Evolutionary conservation across 2,797 vertebrate genomes (phyloP).

Genomic region (Oreortyx pictus): DNA sequence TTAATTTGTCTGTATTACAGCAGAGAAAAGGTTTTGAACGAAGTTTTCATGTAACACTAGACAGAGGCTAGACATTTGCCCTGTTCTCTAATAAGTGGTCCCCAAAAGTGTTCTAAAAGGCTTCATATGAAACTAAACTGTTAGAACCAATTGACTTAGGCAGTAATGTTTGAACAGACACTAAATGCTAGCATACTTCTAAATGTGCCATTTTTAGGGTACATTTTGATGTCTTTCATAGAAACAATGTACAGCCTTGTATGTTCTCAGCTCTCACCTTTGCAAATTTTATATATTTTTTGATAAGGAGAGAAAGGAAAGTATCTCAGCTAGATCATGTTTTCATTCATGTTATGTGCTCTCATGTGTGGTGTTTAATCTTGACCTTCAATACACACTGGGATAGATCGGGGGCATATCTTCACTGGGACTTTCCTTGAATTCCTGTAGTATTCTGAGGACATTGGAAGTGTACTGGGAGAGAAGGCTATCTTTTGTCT

Average conservation of each 20-base stretch:
- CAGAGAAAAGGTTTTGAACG: neutral
- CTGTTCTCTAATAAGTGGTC: neutral
- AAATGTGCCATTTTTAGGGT: neutral
- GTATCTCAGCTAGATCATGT: neutral
- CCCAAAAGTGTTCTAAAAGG: neutral
- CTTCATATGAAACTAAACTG: neutral
- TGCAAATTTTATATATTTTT: neutral
- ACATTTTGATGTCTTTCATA: neutral
- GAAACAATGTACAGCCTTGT: neutral
- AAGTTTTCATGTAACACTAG: neutral
- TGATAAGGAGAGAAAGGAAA: too few relatives aligned
- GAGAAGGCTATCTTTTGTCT: neutral
- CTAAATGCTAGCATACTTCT: neutral
- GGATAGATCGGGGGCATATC: neutral
- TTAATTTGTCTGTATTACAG: neutral
- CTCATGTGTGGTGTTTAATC: neutral
- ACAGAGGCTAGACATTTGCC: neutral
- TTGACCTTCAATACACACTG: neutral
- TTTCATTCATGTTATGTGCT: neutral
- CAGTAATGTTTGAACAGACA: neutral
- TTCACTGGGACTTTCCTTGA: neutral
- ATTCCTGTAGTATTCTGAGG: neutral
- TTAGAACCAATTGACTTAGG: neutral
- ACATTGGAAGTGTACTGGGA: neutral
- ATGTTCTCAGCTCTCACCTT: neutral